Evolutionary conservation across 2,797 vertebrate genomes (phyloP), one percentile per base, ranked within the genome.

Genomic region (Rhadinocentrus ornatus): DNA sequence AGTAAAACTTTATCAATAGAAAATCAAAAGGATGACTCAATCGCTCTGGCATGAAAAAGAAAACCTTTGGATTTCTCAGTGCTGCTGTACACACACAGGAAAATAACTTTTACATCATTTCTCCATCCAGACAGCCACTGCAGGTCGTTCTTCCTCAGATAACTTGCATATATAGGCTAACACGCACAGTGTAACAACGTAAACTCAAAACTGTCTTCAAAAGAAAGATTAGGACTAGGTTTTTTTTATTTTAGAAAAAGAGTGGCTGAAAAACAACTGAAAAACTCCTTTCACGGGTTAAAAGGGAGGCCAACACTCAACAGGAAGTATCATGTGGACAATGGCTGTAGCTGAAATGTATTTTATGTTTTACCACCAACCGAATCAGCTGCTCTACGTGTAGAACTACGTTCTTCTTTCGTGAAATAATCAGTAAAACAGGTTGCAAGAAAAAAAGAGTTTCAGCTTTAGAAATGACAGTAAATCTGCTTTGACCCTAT

Each of bases 391-490:
- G 41, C 37, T 55, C 13, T 12, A 3, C 3, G 37, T 55, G 12
- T 32, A 29, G 31, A 18, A 3, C 6, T 32, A 56, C 18, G 41
- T 41, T 54, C 44, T 22, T 48, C 18, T 39, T n/a, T 34, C 4
- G 44, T 50, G 67, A 52, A 71, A 69, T 50, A 73, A 70, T 12
- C 3, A 16, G 2, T 73, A 24, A 64, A 68, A 60, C n/a, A 22
- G 3, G 1, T n/a, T 15, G 37, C 62, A 53, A 69, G 50, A 46
- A 73, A n/a, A 39, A 44, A 64, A 48, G 27, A 64, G 8, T 27
- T 56, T 44, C 12, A 57, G 15, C 29, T 59, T 58, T 44, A 12
- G 22, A 16, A 55, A 44, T 50, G 55, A 69, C 55, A 54, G 39
- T 2, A 18, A 12, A 20, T 67, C 32, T 37, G 18, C 13, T 64